Percentiles rank a stretch among this genome's conserved stretches.
These are phyloP conservation scores for Myrmophylax atrothorax DNA, from an alignment of 2,113 vertebrate genomes.

Conservation along the genomic window DNA sequence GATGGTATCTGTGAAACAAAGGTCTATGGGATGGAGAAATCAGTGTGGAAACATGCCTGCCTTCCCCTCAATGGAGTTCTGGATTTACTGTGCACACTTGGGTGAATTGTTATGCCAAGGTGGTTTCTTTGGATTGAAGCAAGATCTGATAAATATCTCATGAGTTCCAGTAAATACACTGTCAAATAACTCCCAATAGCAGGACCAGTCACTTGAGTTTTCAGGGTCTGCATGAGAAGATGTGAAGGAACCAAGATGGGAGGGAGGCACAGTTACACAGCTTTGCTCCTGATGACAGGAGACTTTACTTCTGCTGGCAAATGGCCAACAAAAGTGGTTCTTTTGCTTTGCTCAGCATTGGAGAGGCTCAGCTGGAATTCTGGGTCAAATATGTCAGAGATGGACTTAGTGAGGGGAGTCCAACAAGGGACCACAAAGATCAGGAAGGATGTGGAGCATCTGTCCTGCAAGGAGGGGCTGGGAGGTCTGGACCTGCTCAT, in stretches of 20 bases:
- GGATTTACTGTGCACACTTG: background rate
- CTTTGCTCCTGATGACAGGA: background rate
- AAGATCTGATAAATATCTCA: background rate
- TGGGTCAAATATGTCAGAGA: background rate
- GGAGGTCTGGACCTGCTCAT: background rate
- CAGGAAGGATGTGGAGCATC: background rate
- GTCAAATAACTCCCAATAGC: background rate
- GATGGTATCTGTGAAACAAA: background rate
- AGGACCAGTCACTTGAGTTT: background rate
- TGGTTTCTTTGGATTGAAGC: background rate
- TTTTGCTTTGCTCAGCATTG: background rate
- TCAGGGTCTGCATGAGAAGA: background rate
- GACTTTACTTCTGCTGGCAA: background rate
- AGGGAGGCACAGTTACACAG: background rate
- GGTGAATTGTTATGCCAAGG: background rate
- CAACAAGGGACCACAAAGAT: background rate
- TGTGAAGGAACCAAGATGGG: background rate
- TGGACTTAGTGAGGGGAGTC: background rate
- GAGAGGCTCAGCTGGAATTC: background rate
- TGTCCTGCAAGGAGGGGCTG: background rate
- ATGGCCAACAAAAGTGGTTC: background rate
- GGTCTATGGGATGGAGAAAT: background rate
- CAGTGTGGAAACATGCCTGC: background rate
- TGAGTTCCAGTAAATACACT: background rate
- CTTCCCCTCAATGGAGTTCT: background rate